phyloP scores from a whole-genome alignment of 2,797 vertebrate species.

The Coranthus polyacanthus region DNA sequence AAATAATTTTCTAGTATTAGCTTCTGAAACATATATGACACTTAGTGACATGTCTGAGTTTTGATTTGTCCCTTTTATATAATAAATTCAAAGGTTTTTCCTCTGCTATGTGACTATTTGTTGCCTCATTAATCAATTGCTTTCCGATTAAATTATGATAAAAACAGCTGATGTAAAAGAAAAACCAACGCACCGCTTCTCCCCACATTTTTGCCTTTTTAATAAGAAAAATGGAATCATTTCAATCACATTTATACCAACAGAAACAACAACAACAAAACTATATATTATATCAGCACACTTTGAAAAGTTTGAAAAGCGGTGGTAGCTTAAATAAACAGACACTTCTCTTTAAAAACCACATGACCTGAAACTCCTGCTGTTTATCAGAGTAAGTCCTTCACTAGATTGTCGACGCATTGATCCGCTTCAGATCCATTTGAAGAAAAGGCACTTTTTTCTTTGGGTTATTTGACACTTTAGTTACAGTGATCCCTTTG shows the following conservation, averaged over 20 bases:
- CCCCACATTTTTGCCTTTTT: slow-evolving; percentile 82
- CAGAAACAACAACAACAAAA: slow-evolving; percentile 54
- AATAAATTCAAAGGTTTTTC: no score
- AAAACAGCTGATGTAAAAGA: background rate
- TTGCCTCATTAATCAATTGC: no score
- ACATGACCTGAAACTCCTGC: slow-evolving; percentile 83
- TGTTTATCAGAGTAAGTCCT: no score
- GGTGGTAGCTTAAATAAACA: slow-evolving; percentile 81
- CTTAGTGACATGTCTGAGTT: no score
- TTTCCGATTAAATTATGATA: no score
- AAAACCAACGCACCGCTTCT: slow-evolving; percentile 45
- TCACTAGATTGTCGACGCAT: slow-evolving; percentile 54
- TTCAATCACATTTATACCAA: slow-evolving; percentile 81
- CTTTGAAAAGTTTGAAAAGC: slow-evolving; percentile 75
- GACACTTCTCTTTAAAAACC: no score
- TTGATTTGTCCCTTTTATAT: no score
- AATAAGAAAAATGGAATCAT: slow-evolving; percentile 85
- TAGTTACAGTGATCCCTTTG: slow-evolving; percentile 56
- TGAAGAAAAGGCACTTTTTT: no score
- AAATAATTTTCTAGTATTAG: no score
- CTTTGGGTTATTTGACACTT: slow-evolving; percentile 37
- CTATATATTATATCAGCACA: slow-evolving; percentile 84
- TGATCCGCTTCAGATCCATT: slow-evolving; percentile 46
- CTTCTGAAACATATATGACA: no score
- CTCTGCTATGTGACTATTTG: no score